phyloP scores from a whole-genome alignment of 2,888 invertebrate genomes.

The Amiota minor region DNA sequence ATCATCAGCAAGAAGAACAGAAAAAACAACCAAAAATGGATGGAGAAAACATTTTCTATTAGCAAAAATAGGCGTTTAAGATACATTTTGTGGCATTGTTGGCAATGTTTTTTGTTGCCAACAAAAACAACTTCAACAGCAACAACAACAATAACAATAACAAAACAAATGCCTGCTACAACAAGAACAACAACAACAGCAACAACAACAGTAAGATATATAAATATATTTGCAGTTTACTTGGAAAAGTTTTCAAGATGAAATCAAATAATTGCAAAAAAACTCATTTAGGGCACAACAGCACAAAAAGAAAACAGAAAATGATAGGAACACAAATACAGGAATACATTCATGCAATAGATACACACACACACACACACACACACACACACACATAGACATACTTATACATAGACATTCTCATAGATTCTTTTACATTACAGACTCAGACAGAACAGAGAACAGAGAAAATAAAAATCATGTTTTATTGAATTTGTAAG shows the following conservation, averaged over 20 bases:
- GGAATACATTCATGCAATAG: conserved; percentile 12
- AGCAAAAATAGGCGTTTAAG: conserved; percentile 61
- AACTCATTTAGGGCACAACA: conserved; percentile 64
- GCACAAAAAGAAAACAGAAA: conserved; percentile 32
- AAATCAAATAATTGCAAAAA: conserved; percentile 66
- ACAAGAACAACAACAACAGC: conserved; percentile 32
- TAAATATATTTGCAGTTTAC: conserved; percentile 46
- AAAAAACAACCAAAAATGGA: conserved; percentile 26
- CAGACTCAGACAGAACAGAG: conserved; percentile 16
- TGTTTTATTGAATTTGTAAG: conserved; percentile 25
- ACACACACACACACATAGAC: conserved; percentile 30
- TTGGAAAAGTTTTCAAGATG: conserved; percentile 58
- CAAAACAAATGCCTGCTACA: conserved; percentile 33
- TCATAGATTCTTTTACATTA: not conserved
- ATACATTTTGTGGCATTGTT: conserved; percentile 46
- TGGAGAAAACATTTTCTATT: conserved; percentile 64
- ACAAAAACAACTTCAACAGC: conserved; percentile 15
- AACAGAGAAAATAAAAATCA: conserved; percentile 26
- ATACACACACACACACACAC: conserved; percentile 48
- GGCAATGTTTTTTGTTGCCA: conserved; percentile 45
- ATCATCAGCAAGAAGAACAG: conserved; percentile 42
- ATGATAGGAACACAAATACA: too few relatives aligned
- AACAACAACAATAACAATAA: conserved; percentile 20
- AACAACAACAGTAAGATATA: conserved; percentile 34
- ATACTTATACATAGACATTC: conserved; percentile 36